Percentiles rank a stretch among this genome's conserved stretches.
Evolutionary conservation across 2,888 invertebrate genomes (phyloP).

Genomic region (Cylloceria caligata): DNA sequence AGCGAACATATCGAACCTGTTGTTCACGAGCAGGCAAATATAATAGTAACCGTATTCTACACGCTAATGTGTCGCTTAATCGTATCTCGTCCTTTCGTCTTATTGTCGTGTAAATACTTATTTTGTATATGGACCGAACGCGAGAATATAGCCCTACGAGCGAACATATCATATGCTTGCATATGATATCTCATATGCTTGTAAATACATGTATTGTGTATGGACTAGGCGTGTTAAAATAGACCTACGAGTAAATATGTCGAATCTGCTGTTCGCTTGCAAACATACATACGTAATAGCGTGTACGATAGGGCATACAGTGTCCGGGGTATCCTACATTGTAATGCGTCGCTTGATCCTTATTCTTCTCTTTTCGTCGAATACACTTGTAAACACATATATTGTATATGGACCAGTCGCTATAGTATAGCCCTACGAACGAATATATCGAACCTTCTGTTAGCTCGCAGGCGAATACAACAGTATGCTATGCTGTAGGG

Average conservation of each 20-base stretch:
- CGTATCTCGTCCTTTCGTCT: conserved; percentile 15
- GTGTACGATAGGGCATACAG: background rate
- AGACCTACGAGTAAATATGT: conserved; percentile 11
- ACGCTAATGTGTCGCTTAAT: background rate
- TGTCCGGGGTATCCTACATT: conserved; percentile 6
- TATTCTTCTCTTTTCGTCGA: background rate
- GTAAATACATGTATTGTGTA: background rate
- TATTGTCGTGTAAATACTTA: background rate
- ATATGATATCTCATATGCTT: no score
- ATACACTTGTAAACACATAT: background rate
- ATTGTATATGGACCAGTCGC: background rate
- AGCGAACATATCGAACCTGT: conserved; percentile 36
- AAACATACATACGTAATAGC: background rate
- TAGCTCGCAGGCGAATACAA: background rate
- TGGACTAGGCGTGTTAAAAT: background rate
- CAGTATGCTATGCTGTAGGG: background rate
- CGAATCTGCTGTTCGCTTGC: conserved; percentile 3
- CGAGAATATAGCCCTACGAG: background rate
- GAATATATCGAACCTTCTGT: conserved; percentile 34
- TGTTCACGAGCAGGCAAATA: background rate
- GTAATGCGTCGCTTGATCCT: conserved; percentile 37
- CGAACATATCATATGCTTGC: no score
- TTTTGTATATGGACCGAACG: background rate
- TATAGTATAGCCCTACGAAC: background rate
- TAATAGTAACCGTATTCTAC: background rate